Evolutionary conservation across 2,113 vertebrate species (phyloP).

Genomic region (Peromyscus maniculatus): DNA sequence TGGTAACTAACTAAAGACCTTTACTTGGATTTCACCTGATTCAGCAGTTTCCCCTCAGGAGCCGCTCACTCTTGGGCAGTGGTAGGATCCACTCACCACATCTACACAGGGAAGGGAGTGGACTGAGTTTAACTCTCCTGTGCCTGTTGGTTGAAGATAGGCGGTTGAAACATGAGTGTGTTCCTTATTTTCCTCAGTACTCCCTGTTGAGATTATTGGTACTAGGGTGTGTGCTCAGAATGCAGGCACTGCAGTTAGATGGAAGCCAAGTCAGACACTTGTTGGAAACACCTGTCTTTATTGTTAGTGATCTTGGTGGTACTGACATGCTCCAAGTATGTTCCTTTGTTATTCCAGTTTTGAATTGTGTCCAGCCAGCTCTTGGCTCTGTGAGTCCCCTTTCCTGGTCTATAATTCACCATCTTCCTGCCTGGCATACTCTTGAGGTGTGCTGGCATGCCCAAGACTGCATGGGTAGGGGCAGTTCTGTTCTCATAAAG

Average conservation of each 20-base stretch:
- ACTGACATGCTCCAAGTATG: neutral
- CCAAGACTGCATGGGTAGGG: constrained; percentile 7
- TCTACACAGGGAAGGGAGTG: neutral
- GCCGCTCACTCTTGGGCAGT: neutral
- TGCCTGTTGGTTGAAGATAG: neutral
- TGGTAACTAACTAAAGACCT: neutral
- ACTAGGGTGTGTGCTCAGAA: neutral
- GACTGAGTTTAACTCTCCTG: neutral
- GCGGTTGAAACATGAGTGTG: neutral
- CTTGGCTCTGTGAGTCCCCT: constrained; percentile 1
- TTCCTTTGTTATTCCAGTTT: constrained; percentile 8
- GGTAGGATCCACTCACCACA: neutral
- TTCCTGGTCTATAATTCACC: neutral
- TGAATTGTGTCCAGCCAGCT: constrained; percentile 5
- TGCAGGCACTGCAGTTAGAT: neutral
- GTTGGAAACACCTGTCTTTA: neutral
- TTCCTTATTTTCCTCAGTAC: neutral
- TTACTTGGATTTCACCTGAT: neutral
- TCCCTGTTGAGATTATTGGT: neutral
- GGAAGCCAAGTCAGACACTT: neutral
- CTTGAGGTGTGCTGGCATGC: neutral
- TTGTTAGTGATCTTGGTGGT: neutral
- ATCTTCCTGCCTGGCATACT: neutral
- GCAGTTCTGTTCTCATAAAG: constrained; percentile 15
- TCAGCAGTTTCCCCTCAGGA: neutral